Conservation (phyloP, 2,113 vertebrate species). For the Stegastes partitus region DNA sequence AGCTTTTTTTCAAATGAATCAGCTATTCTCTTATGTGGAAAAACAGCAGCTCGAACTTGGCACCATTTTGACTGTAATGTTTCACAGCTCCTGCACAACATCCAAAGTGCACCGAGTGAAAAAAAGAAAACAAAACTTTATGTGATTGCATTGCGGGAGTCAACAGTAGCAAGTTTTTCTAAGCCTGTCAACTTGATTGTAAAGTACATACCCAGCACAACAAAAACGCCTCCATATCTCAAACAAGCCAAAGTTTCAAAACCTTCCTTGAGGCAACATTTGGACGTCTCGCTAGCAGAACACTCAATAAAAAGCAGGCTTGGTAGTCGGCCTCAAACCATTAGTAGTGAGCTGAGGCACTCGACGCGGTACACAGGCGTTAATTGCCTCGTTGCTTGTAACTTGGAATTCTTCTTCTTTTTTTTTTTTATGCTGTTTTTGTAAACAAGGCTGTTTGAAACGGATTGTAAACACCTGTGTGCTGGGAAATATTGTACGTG, state of each 20-base stretch:
- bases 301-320: constrained; percentile 76
- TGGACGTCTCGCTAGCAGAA: constrained; percentile 70
- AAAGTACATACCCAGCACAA: constrained; percentile 74
- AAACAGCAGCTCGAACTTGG: constrained; percentile 38
- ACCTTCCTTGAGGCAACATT: constrained; percentile 74
- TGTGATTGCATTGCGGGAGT: constrained; percentile 65
- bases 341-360: constrained; percentile 68
- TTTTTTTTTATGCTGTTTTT: constrained; percentile 67
- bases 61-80: constrained; percentile 19
- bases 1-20: constrained; percentile 43
- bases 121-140: constrained; percentile 55
- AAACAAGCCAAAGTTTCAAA: constrained; percentile 67
- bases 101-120: constrained; percentile 30
- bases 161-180: constrained; percentile 66
- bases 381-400: constrained; percentile 71
- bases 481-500: constrained; percentile 56
- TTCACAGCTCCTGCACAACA: constrained; percentile 42
- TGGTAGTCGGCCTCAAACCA: constrained; percentile 74
- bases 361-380: constrained; percentile 66
- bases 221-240: constrained; percentile 66
- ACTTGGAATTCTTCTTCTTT: constrained; percentile 39
- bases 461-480: constrained; percentile 80
- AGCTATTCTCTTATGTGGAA: constrained; percentile 35
- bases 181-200: constrained; percentile 64
- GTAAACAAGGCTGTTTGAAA: constrained; percentile 64